Evolutionary conservation across 2,113 vertebrate genomes (phyloP), one percentile per base, ranked within the genome.

Genomic region (Apodemus speciosus): DNA sequence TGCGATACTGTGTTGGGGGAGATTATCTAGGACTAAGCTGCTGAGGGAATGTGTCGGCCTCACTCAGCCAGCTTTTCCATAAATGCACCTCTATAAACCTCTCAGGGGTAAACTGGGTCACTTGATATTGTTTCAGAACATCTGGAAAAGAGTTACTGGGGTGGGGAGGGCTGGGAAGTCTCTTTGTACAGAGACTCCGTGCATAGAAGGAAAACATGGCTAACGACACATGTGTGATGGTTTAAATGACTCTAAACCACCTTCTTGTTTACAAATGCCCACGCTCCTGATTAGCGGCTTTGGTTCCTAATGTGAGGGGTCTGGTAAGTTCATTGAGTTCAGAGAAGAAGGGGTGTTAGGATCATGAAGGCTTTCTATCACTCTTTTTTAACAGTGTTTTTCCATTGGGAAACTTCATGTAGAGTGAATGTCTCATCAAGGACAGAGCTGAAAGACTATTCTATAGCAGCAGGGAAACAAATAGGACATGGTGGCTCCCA

Each of bases 41-140:
- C 71, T 9, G 38, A 93, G 86, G 1, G 3, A 92, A 10, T 80
- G 43, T 90, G 95, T 95, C 85, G 43, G 95, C 94, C 94, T 97
- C 76, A 6, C 91, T 97, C 92, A 86, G 87, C 75, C 91, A 56
- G 87, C 56, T 83, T 95, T 94, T 89, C 92, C 84, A 91, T 87
- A 97, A 97, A 95, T 93, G 93, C 95, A 93, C 96, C 97, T 97
- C 97, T 97, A 93, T 92, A 96, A 97, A 96, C 94, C 97, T 97
- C 97, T 96, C 95, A 83, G 91, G 95, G 97, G 97, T 96, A 96
- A 0, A 92, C 40, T 89, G 96, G 97, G 97, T 98, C 97, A 97
- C 92, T 96, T 92, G 94, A 95, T 95, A 84, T 89, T 97, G 97
- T 98, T 95, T 97, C 95, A 97, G 95, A 93, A 71, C 95, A 96